Conservation (phyloP, 2,113 vertebrate species). For the Mystacornis crossleyi region DNA sequence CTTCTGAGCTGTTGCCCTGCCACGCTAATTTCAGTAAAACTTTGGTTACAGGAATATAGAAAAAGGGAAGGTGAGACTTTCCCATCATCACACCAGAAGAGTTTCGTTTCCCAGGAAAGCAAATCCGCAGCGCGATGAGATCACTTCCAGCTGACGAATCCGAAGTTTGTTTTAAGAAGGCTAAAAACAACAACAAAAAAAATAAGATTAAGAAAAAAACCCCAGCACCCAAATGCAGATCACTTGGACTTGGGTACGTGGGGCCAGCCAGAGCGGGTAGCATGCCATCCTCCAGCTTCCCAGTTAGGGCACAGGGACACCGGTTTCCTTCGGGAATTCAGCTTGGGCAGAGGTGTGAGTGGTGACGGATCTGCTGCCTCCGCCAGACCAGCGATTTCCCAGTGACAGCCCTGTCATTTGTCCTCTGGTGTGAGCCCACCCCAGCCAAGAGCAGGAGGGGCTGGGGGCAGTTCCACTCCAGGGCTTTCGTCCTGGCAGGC, state of each 20-base stretch:
- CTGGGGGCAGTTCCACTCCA: not conserved
- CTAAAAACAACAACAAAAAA: not conserved
- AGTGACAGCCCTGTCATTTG: accelerated
- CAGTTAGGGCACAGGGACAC: not conserved
- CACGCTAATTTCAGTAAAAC: constrained; percentile 9
- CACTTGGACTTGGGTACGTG: not conserved
- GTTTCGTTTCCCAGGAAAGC: constrained; percentile 24
- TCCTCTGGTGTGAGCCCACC: not conserved
- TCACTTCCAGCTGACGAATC: not conserved
- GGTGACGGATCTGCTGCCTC: not conserved
- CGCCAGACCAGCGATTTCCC: not conserved
- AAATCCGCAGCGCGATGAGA: not conserved
- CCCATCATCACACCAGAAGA: not conserved
- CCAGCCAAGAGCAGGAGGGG: not conserved
- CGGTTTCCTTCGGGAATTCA: not conserved
- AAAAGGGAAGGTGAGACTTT: constrained; percentile 42
- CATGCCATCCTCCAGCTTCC: not conserved
- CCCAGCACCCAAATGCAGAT: not conserved
- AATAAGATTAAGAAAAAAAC: not conserved
- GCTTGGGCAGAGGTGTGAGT: not conserved
- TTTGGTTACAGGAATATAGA: not conserved
- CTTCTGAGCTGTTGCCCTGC: not conserved
- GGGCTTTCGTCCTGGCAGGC: not conserved
- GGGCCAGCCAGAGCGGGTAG: not conserved
- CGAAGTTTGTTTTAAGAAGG: not conserved